Base-by-base conservation (phyloP, 2,888 invertebrate genomes). In the Allacma fusca region DNA sequence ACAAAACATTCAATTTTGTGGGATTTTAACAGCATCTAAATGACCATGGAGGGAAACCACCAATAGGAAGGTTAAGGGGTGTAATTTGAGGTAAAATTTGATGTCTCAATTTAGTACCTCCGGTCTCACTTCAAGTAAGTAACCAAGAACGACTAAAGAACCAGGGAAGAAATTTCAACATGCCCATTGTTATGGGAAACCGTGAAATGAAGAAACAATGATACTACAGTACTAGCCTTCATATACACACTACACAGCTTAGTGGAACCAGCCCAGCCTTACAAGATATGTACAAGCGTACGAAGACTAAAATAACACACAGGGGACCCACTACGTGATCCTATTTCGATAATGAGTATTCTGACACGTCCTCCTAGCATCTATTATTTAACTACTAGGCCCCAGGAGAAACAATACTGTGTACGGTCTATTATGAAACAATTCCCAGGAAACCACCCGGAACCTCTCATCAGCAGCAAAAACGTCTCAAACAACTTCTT, bases 1-100 rank as follows among this genome's bases (percentile, higher is more conserved):
- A n/a, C n/a, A 50, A 50, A 50, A 50, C 50, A 50, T 50, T 50
- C 50, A 50, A 50, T 50, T 50, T 50, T 50, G 50, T 50, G 50
- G 50, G 50, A 50, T 50, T 50, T 50, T 50, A 50, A 50, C 9
- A 50, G 50, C 34, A 34, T 4, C 4, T 34, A 50, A 50, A 50
- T 1, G 19, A 50, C 50, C 19, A 19, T 1, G n/a, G 50, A 50
- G 16, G 4, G 16, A n/a, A 50, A n/a, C 1, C 4, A 50, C 9
- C 2, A 12, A 50, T 4, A n/a, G 5, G 50, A 12, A 50, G 5
- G 19, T 13, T 12, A 16, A 50, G 9, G 50, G 4, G 16, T 12
- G 50, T 50, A 50, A 50, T 50, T 50, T 50, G 19, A 50, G 50
- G 50, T 50, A 16, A 13, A 50, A 50, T 50, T 50, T 50, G 50